Base-by-base conservation (phyloP, 1,140 invertebrate genomes). In the Triops cancriformis region DNA sequence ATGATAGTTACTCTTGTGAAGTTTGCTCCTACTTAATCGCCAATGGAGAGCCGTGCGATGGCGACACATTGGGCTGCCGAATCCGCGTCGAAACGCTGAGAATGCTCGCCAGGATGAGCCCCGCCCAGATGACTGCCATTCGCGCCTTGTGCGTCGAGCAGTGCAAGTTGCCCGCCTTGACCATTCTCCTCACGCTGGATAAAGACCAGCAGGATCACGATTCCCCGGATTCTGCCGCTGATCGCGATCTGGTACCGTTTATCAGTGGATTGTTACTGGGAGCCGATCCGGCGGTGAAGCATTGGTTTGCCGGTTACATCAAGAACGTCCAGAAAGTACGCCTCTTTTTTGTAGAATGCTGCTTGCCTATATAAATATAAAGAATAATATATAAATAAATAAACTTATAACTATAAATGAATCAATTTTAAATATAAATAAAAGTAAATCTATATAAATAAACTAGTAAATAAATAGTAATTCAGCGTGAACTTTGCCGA, bases 221-320 rank as follows among this genome's bases (percentile, higher is more conserved):
- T 37, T 37, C 77, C 76, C 77, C 78, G 74, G 81, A 84, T 85
- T 80, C 82, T 31, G 31, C 31, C 31, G 51, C 14, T n/a, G 51
- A 64, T 0, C 86, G 84, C 75, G 89, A 90, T 82, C 82, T 90
- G 27, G 86, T 98, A 11, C 91, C 95, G 12, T 98, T 98, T 86
- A 88, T 97, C 27, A 96, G 94, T 75, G 95, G 96, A 10, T 86
- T 98, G 42, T 86, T 98, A 76, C 86, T 98, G 41, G 95, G 96
- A 23, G 95, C 91, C 83, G 95, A 98, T 85, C 92, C 94, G 82
- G 91, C 91, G 80, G 91, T 95, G 0, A 88, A 95, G 81, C 92
- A 90, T 79, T 98, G 96, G 96, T 96, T 98, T 84, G 93, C 94
- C 0, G 88, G 92, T 81, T 98, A 96, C 83, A 90, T 98, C 43